These are phyloP conservation scores for Nothoprocta pentlandii DNA, from an alignment of 2,113 vertebrate species.

Conservation along the genomic window DNA sequence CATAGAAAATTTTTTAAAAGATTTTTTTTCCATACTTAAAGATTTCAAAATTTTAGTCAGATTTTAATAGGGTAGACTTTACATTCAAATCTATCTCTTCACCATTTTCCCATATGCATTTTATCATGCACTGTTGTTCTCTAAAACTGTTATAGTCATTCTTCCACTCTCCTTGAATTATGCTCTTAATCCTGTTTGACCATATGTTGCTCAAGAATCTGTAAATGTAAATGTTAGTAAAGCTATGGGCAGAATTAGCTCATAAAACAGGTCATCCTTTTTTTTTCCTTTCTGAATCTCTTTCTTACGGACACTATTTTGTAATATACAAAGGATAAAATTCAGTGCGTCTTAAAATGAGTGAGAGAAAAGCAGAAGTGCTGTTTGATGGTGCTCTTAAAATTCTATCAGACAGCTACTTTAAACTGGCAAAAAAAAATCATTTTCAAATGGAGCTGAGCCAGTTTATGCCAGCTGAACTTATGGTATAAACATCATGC, in stretches of 20 bases:
- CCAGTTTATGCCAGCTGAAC: neutral
- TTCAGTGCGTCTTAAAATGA: neutral
- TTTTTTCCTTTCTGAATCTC: neutral
- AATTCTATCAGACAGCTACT: neutral
- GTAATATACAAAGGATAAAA: neutral
- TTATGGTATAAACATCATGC: neutral
- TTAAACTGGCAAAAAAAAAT: neutral
- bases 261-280: neutral
- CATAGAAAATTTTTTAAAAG: neutral
- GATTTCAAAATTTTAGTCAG: neutral
- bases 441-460: neutral
- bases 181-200: neutral
- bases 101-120: neutral
- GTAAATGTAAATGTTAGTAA: neutral
- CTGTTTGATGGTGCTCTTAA: neutral
- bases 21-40: neutral
- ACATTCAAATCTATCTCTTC: neutral
- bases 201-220: rapidly evolving
- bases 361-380: neutral
- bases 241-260: neutral
- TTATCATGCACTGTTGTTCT: neutral
- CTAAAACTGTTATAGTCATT: neutral
- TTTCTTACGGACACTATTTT: neutral
- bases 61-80: neutral
- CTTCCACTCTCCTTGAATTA: neutral